Evolutionary conservation across 2,888 invertebrate genomes (phyloP).

Genomic region (Caenorhabditis sinica): DNA sequence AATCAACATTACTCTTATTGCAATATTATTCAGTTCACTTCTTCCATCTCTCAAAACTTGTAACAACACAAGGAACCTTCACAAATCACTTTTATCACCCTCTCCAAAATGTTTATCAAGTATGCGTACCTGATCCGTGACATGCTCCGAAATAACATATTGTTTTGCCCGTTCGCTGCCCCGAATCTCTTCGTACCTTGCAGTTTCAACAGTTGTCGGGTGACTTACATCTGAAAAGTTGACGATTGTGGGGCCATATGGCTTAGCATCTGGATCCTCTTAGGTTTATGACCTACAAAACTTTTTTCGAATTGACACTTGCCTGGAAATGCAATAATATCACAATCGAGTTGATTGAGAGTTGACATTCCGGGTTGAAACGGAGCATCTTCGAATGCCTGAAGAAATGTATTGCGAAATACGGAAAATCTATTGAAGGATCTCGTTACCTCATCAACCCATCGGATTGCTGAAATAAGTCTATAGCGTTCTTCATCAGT

Average conservation of each 20-base stretch:
- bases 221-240: constrained; percentile 56
- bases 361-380: constrained; percentile 97
- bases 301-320: constrained; percentile 1
- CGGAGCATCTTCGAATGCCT: constrained; percentile 94
- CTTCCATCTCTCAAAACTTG: neutral
- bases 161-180: constrained; percentile 59
- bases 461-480: constrained; percentile 99
- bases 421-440: neutral
- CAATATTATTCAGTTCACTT: neutral
- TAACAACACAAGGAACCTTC: neutral
- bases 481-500: constrained; percentile 88
- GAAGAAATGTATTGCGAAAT: neutral
- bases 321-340: constrained; percentile 90
- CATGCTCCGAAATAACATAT: constrained; percentile 62
- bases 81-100: neutral
- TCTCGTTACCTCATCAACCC: constrained; percentile 93
- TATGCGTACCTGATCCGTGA: constrained; percentile 49
- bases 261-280: constrained; percentile 22
- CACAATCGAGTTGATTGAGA: constrained; percentile 94
- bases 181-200: constrained; percentile 59
- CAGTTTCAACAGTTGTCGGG: constrained; percentile 61
- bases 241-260: constrained; percentile 28
- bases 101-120: constrained; percentile 7
- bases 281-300: constrained; percentile 1
- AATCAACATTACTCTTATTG: neutral